Evolutionary conservation across 2,888 invertebrate species (phyloP).

Genomic region (Nebria brevicollis): DNA sequence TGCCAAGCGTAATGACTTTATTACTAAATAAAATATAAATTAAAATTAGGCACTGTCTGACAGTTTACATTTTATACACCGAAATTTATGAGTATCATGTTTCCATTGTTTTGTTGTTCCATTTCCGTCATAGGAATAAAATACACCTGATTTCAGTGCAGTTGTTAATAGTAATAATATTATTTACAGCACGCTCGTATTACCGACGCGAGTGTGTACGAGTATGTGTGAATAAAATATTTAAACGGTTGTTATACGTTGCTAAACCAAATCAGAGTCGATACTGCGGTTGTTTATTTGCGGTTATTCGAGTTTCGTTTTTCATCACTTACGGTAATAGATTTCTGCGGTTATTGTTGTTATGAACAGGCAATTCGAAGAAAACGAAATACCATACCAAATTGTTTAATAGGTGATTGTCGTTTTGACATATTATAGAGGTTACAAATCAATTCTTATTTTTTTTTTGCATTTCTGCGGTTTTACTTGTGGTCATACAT

Average conservation of each 20-base stretch:
- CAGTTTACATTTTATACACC: background rate
- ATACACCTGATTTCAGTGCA: background rate
- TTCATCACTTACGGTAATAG: constrained; percentile 1
- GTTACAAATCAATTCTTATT: no score
- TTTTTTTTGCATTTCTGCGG: no score
- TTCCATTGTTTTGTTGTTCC: background rate
- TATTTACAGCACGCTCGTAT: background rate
- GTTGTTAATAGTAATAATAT: background rate
- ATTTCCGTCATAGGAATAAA: background rate
- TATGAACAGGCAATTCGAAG: background rate
- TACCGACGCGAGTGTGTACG: background rate
- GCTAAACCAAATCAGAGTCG: background rate
- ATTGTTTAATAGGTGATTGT: background rate
- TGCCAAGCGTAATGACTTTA: background rate
- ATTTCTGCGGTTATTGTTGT: background rate
- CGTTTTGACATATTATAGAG: background rate
- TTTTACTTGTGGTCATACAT: no score
- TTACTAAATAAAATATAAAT: background rate
- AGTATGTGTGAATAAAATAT: background rate
- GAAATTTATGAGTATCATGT: background rate
- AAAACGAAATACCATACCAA: background rate
- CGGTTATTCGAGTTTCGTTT: background rate
- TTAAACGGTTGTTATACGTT: background rate
- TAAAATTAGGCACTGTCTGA: background rate
- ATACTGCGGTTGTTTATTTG: background rate